Conservation (phyloP, 1,140 invertebrate species). For the Neotoxoptera formosana region DNA sequence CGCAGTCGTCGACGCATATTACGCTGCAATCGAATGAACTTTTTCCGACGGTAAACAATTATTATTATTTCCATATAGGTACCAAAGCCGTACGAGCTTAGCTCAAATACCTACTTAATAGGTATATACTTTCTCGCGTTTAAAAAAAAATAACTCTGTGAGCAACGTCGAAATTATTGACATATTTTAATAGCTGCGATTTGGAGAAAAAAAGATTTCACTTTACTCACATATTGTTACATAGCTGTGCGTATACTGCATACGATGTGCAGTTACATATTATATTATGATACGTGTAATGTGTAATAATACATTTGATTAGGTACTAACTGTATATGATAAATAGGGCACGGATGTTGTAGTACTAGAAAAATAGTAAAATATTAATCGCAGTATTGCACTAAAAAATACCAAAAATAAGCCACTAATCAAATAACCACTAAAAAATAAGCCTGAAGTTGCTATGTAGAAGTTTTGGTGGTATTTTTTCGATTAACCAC, state of each 20-base stretch:
- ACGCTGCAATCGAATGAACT: not conserved
- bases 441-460: too few relatives aligned
- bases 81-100: not conserved
- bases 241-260: not conserved
- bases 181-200: not conserved
- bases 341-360: too few relatives aligned
- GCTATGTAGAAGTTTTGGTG: too few relatives aligned
- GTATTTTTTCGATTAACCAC: too few relatives aligned
- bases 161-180: not conserved
- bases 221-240: not conserved
- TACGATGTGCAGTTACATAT: not conserved
- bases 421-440: too few relatives aligned
- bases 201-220: constrained; percentile 11
- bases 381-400: too few relatives aligned
- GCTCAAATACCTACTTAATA: not conserved
- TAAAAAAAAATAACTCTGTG: not conserved
- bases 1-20: not conserved
- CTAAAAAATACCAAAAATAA: too few relatives aligned
- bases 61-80: not conserved
- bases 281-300: not conserved
- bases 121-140: not conserved
- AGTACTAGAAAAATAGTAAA: too few relatives aligned
- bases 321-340: not conserved
- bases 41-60: not conserved
- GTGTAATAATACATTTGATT: not conserved